Conservation (phyloP, 2,113 vertebrate species). For the Aptenodytes patagonicus region DNA sequence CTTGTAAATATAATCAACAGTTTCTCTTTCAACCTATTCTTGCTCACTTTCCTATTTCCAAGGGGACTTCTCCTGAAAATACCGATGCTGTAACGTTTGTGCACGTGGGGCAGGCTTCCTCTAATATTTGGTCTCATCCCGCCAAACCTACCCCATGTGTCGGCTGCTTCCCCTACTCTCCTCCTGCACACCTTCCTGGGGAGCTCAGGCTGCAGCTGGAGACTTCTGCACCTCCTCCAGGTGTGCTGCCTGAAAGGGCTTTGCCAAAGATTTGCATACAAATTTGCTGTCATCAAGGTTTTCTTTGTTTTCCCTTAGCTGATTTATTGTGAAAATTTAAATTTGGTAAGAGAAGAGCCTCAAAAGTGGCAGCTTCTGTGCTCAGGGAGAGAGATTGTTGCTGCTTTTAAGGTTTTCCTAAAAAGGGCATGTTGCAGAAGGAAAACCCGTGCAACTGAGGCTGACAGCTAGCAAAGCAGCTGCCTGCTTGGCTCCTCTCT, state of each 20-base stretch:
- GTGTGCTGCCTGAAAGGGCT: neutral
- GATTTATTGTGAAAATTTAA: neutral
- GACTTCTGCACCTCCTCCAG: neutral
- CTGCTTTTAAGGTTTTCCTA: neutral
- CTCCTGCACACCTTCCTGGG: rapidly evolving
- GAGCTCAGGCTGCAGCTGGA: neutral
- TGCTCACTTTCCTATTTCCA: neutral
- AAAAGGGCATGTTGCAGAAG: neutral
- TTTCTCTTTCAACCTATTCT: neutral
- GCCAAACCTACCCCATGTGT: rapidly evolving
- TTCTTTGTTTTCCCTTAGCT: neutral
- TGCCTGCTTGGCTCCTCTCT: neutral
- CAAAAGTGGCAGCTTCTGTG: neutral
- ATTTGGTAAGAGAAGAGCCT: neutral
- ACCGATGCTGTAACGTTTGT: rapidly evolving
- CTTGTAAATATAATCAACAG: neutral
- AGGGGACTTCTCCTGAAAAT: neutral
- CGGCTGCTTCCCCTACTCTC: neutral
- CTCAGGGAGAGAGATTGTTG: neutral
- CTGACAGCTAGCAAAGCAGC: neutral
- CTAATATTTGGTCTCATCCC: neutral
- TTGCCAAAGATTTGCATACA: rapidly evolving
- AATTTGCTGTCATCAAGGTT: neutral
- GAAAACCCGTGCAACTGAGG: rapidly evolving
- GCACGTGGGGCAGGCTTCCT: neutral